A percentile compares a stretch with the other conserved stretches of the same genome.
Evolutionary conservation across 2,888 invertebrate species (phyloP).

Genomic region (Cataglyphis livida): DNA sequence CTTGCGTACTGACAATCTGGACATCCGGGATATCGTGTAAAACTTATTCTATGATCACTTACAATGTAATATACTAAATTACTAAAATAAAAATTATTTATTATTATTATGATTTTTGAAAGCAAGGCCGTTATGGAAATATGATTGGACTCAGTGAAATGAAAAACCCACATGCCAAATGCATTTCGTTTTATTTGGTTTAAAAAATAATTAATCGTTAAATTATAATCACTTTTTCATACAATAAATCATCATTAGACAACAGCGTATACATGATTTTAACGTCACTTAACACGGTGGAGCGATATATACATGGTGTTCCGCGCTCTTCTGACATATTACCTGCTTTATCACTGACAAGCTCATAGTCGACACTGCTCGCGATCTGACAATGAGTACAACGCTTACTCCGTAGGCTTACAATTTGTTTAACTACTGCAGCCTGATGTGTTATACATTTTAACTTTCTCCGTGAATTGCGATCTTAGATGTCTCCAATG

Average conservation of each 20-base stretch:
- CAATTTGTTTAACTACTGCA: slow-evolving; percentile 30
- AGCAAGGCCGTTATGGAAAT: not conserved
- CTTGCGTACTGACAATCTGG: too few relatives aligned
- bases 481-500: slow-evolving; percentile 51
- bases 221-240: not conserved
- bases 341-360: slow-evolving; percentile 51
- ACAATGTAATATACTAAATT: too few relatives aligned
- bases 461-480: slow-evolving; percentile 38
- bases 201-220: not conserved
- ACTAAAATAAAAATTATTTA: too few relatives aligned
- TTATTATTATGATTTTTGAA: not conserved
- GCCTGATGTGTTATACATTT: slow-evolving; percentile 30
- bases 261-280: not conserved
- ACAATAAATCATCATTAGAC: not conserved
- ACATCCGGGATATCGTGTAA: too few relatives aligned
- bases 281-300: slow-evolving; percentile 13
- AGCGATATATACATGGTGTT: slow-evolving; percentile 10
- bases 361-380: slow-evolving; percentile 11
- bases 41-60: too few relatives aligned
- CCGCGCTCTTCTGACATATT: slow-evolving; percentile 25
- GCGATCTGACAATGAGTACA: slow-evolving; percentile 25
- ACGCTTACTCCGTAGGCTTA: slow-evolving; percentile 32
- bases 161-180: not conserved
- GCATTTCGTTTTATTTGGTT: not conserved
- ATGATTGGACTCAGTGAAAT: not conserved